A percentile compares a stretch with the other conserved stretches of the same genome.
phyloP scores from a whole-genome alignment of 2,113 vertebrate genomes.

The Protobothrops mucrosquamatus region DNA sequence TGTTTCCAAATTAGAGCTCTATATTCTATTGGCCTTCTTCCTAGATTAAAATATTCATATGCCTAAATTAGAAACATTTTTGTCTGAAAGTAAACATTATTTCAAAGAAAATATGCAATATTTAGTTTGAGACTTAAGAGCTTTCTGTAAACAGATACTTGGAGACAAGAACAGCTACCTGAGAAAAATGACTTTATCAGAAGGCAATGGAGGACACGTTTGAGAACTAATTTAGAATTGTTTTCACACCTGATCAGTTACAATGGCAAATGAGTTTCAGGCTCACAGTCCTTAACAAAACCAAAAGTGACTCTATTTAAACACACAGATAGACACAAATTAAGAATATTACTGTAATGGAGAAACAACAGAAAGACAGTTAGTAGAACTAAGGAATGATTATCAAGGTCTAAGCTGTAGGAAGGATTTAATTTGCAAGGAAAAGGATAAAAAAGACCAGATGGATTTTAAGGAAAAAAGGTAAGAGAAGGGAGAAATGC shows the following conservation, averaged over 20 bases:
- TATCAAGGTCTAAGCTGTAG: conserved; percentile 54
- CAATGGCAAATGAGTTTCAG: conserved; percentile 79
- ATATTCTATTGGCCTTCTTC: neutral
- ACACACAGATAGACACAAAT: conserved; percentile 48
- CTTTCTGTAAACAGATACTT: neutral
- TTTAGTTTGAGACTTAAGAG: neutral
- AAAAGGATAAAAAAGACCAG: conserved; percentile 64
- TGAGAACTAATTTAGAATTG: conserved; percentile 47
- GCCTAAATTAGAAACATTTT: neutral
- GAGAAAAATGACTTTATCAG: conserved; percentile 45
- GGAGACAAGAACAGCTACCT: neutral
- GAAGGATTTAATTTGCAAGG: conserved; percentile 60
- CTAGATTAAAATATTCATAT: conserved; percentile 17
- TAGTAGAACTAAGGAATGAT: conserved; percentile 63
- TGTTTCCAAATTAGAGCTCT: neutral
- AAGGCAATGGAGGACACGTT: conserved; percentile 48
- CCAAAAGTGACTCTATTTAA: conserved; percentile 50
- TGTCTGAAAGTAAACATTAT: neutral
- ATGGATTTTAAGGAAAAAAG: conserved; percentile 66
- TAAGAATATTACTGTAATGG: conserved; percentile 50
- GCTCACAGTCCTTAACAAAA: conserved; percentile 61
- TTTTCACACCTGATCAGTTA: conserved; percentile 56
- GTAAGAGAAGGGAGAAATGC: conserved; percentile 83
- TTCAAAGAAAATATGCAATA: neutral
- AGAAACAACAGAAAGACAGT: conserved; percentile 64